These are phyloP conservation scores for Monodelphis domestica DNA, from an alignment of 2,797 vertebrate species.

Conservation along the genomic window DNA sequence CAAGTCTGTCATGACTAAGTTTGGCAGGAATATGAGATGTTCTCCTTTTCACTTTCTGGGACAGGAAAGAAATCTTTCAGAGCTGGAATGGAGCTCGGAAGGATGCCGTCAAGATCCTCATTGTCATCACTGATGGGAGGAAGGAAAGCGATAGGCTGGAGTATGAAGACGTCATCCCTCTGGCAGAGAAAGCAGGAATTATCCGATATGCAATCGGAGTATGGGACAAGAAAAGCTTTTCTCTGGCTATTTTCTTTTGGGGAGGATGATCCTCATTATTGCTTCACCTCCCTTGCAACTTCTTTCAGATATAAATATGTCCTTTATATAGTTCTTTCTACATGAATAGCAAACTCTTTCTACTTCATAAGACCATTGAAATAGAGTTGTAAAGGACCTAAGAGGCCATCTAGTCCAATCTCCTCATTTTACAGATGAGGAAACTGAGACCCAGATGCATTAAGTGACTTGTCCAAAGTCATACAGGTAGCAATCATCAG, in stretches of 20 bases:
- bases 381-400: too few species aligned
- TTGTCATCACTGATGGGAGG: slow-evolving; percentile 86
- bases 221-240: slow-evolving; percentile 41
- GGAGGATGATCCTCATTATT: neutral
- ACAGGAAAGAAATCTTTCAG: slow-evolving; percentile 78
- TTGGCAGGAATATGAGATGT: neutral
- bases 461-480: too few species aligned
- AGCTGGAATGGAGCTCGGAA: slow-evolving; percentile 72
- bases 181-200: slow-evolving; percentile 76
- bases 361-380: too few species aligned
- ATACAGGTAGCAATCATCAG: too few species aligned
- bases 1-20: neutral
- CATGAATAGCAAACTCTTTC: too few species aligned
- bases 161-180: slow-evolving; percentile 78
- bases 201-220: slow-evolving; percentile 86
- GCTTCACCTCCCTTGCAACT: neutral
- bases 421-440: too few species aligned
- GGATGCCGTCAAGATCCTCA: slow-evolving; percentile 81
- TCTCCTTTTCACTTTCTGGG: slow-evolving; percentile 6
- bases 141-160: slow-evolving; percentile 68
- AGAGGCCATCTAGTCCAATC: too few species aligned
- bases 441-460: too few species aligned
- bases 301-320: too few species aligned
- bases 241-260: too few species aligned
- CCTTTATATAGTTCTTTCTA: too few species aligned